Conservation (phyloP, 2,797 vertebrate genomes). For the Sebastes jordani region DNA sequence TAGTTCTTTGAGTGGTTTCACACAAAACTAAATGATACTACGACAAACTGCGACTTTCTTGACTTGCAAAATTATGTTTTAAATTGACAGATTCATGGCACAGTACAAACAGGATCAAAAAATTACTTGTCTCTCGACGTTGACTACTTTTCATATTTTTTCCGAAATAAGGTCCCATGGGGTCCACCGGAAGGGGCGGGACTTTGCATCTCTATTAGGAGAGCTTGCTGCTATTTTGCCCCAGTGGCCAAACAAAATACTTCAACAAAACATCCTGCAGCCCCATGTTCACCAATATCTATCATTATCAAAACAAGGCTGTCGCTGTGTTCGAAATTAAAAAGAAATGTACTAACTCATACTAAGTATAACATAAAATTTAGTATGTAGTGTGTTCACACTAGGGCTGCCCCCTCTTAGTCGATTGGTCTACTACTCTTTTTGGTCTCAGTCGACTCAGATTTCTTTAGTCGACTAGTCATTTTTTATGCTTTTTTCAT, state of each 20-base stretch:
- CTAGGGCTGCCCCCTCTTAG: too few species aligned
- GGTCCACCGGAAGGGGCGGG: rapidly evolving
- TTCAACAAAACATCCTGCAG: background rate
- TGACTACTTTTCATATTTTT: rapidly evolving
- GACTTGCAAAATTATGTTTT: too few species aligned
- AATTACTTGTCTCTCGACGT: rapidly evolving
- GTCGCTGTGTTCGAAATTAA: background rate
- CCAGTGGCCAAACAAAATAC: background rate
- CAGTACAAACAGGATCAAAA: too few species aligned
- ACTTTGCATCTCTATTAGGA: rapidly evolving
- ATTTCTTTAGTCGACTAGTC: too few species aligned
- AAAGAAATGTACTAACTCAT: background rate
- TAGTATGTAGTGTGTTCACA: background rate
- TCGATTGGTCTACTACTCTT: too few species aligned
- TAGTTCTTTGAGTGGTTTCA: too few species aligned
- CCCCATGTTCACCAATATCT: background rate
- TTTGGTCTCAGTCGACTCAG: too few species aligned
- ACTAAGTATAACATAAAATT: background rate
- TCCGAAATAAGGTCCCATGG: rapidly evolving
- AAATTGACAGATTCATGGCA: too few species aligned
- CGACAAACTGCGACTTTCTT: too few species aligned
- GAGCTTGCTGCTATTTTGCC: too few species aligned
- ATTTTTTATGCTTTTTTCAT: too few species aligned
- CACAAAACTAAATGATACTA: too few species aligned
- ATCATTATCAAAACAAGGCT: background rate